Conservation (phyloP, 1,140 invertebrate genomes). For the Nomia melanderi region DNA sequence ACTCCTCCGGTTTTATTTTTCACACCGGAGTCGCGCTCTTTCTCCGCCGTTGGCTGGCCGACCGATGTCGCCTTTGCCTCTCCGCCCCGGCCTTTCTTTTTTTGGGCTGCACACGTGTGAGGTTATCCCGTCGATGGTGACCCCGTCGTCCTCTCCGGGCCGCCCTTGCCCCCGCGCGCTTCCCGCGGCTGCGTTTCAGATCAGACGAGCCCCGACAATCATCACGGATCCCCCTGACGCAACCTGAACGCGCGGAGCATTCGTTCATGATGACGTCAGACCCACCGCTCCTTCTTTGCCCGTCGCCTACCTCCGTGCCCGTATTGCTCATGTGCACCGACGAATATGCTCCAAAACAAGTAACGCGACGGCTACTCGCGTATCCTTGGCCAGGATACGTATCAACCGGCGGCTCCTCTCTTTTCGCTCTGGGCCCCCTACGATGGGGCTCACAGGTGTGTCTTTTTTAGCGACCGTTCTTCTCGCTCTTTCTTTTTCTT, state of each 20-base stretch:
- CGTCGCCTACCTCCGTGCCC: not conserved
- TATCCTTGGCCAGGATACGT: conserved; percentile 44
- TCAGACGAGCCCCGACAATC: conserved; percentile 58
- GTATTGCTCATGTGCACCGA: not conserved
- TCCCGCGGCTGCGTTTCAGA: conserved; percentile 52
- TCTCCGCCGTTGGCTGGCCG: too few relatives aligned
- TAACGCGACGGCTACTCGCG: conserved; percentile 3
- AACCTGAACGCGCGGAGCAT: conserved; percentile 64
- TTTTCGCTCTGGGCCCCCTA: not conserved
- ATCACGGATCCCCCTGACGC: conserved; percentile 61
- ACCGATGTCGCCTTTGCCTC: conserved; percentile 33
- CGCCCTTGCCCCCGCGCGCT: not conserved
- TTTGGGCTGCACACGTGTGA: conserved; percentile 72
- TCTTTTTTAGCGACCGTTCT: not conserved
- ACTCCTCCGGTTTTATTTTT: too few relatives aligned
- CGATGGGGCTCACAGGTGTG: conserved; percentile 16
- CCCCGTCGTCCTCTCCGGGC: conserved; percentile 68
- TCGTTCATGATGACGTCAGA: conserved; percentile 66
- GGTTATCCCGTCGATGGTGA: conserved; percentile 72
- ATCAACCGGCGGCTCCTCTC: not conserved
- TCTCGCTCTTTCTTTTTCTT: not conserved
- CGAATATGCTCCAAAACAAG: conserved; percentile 37
- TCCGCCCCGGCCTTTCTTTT: conserved; percentile 54
- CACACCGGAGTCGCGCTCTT: too few relatives aligned
- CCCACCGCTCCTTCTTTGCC: conserved; percentile 15